phyloP scores from a whole-genome alignment of 2,888 invertebrate species.

The Machimus rusticus region DNA sequence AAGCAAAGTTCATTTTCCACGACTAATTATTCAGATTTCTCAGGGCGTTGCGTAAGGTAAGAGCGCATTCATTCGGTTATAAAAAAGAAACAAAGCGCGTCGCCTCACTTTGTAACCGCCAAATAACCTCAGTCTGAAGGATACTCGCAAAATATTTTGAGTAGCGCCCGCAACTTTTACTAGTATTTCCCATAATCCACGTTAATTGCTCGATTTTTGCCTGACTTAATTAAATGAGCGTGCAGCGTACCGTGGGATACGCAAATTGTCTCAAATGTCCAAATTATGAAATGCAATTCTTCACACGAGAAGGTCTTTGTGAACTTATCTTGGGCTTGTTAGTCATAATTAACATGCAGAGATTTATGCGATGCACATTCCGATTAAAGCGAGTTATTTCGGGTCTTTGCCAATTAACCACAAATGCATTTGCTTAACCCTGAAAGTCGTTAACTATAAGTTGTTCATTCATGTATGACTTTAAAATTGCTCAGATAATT shows the following conservation, averaged over 20 bases:
- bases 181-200: not conserved
- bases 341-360: not conserved
- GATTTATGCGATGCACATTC: not conserved
- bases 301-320: conserved; percentile 4
- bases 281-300: conserved; percentile 10
- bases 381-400: not conserved
- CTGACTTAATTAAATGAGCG: not conserved
- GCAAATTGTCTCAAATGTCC: conserved; percentile 14
- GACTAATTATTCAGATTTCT: not conserved
- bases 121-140: conserved; percentile 1
- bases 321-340: not conserved
- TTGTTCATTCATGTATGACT: not conserved
- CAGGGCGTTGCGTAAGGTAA: conserved; percentile 10
- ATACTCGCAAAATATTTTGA: not conserved
- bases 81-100: not conserved
- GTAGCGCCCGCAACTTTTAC: not conserved
- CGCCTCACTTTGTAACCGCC: not conserved
- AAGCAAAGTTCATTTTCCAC: conserved; percentile 20
- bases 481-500: not conserved
- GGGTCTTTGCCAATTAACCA: not conserved
- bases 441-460: not conserved
- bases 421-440: not conserved
- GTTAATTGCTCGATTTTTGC: conserved; percentile 23
- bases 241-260: not conserved
- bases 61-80: not conserved